Evolutionary conservation across 2,113 vertebrate genomes (phyloP).

Genomic region (Saguinus midas): DNA sequence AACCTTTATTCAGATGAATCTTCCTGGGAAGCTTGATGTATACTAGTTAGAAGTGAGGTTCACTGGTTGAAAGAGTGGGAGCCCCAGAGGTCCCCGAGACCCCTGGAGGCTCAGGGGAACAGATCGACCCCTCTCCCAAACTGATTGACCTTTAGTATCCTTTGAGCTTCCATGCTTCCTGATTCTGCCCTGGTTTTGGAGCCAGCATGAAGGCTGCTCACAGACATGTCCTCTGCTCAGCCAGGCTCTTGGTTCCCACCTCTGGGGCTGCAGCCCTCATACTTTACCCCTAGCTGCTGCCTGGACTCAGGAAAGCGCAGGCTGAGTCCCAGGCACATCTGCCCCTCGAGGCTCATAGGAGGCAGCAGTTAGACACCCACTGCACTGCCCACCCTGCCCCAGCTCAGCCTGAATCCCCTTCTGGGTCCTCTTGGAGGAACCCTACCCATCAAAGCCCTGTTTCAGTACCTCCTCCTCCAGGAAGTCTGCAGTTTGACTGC

Average conservation of each 20-base stretch:
- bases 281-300: neutral
- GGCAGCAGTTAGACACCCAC: neutral
- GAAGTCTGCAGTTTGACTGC: neutral
- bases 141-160: neutral
- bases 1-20: neutral
- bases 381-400: neutral
- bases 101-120: neutral
- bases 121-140: neutral
- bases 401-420: neutral
- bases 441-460: neutral
- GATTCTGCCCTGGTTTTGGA: neutral
- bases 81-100: neutral
- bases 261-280: neutral
- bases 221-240: neutral
- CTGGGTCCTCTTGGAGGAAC: neutral
- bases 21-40: neutral
- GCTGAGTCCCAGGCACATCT: too few relatives aligned
- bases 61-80: neutral
- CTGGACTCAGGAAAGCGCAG: neutral
- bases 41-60: neutral
- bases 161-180: neutral
- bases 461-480: neutral
- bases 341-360: neutral
- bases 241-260: neutral
- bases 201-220: neutral